Evolutionary conservation across 2,888 invertebrate species (phyloP), one percentile per base, ranked within the genome.

Genomic region (Stenolophus ochropezus): DNA sequence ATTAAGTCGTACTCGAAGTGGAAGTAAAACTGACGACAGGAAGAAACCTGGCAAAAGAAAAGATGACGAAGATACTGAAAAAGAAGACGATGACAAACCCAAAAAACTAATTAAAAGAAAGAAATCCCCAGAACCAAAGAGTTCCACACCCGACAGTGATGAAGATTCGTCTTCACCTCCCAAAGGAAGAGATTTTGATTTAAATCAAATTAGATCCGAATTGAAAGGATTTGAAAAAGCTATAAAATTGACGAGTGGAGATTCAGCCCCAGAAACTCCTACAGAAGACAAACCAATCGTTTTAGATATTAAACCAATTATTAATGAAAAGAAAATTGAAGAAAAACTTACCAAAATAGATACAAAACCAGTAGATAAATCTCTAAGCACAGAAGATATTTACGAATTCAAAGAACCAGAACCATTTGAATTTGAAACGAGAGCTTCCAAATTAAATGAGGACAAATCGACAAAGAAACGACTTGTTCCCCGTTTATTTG

Each of bases 381-480:
- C 85, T 18, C 42, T 87, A 84, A 86, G 86, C 85, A 86, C 89
- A 82, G 85, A 91, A 86, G 96, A 96, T 87, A 93, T 96, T 82
- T 96, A 96, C 86, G 96, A 96, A 88, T 96, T 96, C 87, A 96
- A 96, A 88, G 96, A 96, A 88, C 96, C 96, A 0, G 96, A 96
- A 88, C 96, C 96, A 0, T 96, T 96, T 86, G 96, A 96, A 87
- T 93, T 96, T 84, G 96, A 96, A 89, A 91, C 94, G 5, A 92
- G 95, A 75, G 20, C 69, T 27, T 79, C 86, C 2, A 87, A 86
- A 83, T 82, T 87, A 23, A 86, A 85, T 1, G 88, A 88, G 11
- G 89, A 89, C 25, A 89, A 89, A 78, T 86, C 86, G 73, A 83
- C 82, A 20, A 88, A 87, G 81, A 89, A 89, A 83, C 86, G 88